Base-by-base conservation (phyloP, 2,888 invertebrate species). In the Aspidiotus destructor region DNA sequence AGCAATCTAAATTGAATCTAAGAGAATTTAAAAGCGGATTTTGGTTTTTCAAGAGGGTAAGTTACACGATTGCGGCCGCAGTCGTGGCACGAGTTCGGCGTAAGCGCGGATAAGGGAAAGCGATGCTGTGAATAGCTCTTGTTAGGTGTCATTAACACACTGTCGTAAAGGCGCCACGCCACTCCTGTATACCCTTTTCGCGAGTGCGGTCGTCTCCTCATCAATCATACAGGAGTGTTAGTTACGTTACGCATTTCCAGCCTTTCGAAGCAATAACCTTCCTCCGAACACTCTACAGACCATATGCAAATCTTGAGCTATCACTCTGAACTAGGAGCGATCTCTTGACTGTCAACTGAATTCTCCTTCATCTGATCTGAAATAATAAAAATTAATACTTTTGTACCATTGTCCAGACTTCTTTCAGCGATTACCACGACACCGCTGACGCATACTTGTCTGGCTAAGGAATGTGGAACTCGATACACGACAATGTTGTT, bases 101-200 rank as follows among this genome's bases (percentile, higher is more conserved):
- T 55, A 65, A 62, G 28, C 28, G 62, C 44, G 40, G 70, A 69
- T 69, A 71, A 69, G 65, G 70, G 68, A 52, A 40, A 52, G 55
- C 17, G 57, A 16, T 69, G 65, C 67, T 64, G 69, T 71, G 71
- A 71, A 71, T 71, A 71, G 71, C 67, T 61, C 71, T 71, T 71
- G 71, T 71, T 71, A 71, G 71, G 70, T 60, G 70, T 71, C 71
- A 71, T 71, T 71, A 71, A 71, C 71, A 69, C 70, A 52, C 70
- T 55, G 58, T 55, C 60, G 44, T 55, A n/a, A 28, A 28, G 28
- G 28, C 28, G 28, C 28, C 28, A 5, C 28, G 28, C 28, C 28
- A 28, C 28, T 28, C 28, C 5, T 28, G 28, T 16, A 40, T 62
- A 62, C 62, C 62, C 62, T 41, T 28, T 62, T 16, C 44, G 17